Conservation (phyloP, 1,140 invertebrate genomes). For the Habropoda laboriosa region DNA sequence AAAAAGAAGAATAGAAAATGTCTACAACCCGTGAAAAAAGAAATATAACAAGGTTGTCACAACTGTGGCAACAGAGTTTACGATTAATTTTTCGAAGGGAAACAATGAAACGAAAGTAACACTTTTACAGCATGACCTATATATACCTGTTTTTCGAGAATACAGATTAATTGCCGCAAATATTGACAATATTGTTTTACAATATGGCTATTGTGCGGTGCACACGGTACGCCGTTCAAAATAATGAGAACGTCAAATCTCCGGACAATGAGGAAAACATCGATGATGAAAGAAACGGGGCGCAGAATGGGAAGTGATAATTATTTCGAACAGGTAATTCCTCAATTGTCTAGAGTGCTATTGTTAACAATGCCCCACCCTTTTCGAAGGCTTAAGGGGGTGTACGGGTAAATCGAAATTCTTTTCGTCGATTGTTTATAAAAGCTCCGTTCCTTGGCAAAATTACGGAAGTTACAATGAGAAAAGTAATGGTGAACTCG, state of each 20-base stretch:
- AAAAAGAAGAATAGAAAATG: neutral
- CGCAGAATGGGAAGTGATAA: neutral
- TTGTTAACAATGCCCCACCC: neutral
- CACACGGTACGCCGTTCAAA: neutral
- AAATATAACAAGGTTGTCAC: too few species aligned
- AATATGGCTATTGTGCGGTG: neutral
- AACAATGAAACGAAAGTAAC: neutral
- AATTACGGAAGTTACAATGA: too few species aligned
- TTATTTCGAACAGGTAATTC: neutral
- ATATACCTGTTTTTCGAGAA: too few species aligned
- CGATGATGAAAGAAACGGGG: neutral
- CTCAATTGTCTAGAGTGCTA: neutral
- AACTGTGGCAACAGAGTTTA: neutral
- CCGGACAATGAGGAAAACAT: neutral
- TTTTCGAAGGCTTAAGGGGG: too few species aligned
- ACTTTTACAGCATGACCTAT: neutral
- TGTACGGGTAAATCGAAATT: too few species aligned
- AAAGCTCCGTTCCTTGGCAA: too few species aligned
- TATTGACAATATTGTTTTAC: neutral
- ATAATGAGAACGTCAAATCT: conserved; percentile 7
- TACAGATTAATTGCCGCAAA: conserved; percentile 2
- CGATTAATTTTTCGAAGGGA: neutral
- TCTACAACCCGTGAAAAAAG: neutral
- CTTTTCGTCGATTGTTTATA: too few species aligned
- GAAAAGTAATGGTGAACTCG: too few species aligned